These are phyloP conservation scores for Tuta absoluta DNA, from an alignment of 2,888 invertebrate species.

Conservation along the genomic window DNA sequence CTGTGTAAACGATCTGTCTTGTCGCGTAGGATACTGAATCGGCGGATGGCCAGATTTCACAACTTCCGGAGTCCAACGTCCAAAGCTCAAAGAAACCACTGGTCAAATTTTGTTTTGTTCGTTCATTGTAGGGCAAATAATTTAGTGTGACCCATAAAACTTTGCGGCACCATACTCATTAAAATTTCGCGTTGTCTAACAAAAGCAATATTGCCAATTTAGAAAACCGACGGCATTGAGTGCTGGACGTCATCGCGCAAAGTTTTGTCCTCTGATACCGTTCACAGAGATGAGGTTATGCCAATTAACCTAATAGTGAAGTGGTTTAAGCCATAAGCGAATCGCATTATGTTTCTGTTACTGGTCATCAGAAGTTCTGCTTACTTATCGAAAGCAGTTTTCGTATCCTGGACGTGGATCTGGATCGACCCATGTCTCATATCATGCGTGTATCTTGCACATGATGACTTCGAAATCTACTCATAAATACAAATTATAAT, in stretches of 20 bases:
- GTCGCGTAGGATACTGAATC: too few relatives aligned
- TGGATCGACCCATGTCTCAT: too few relatives aligned
- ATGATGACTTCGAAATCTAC: too few relatives aligned
- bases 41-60: too few relatives aligned
- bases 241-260: slow-evolving; percentile 2
- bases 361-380: not conserved
- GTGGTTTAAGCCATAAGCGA: slow-evolving; percentile 28
- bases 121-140: not conserved
- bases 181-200: slow-evolving; percentile 4
- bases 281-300: slow-evolving; percentile 35
- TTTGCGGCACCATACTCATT: not conserved
- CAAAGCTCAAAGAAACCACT: too few relatives aligned
- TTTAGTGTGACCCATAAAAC: not conserved
- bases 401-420: too few relatives aligned
- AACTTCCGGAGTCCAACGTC: too few relatives aligned
- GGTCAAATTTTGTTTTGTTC: too few relatives aligned
- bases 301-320: slow-evolving; percentile 31
- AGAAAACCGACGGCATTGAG: slow-evolving; percentile 5
- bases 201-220: not conserved
- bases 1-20: too few relatives aligned
- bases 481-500: too few relatives aligned
- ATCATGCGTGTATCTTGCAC: too few relatives aligned
- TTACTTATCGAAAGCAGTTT: not conserved
- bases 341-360: not conserved
- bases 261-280: slow-evolving; percentile 29